phyloP scores from a whole-genome alignment of 2,797 vertebrate genomes.

The Sardinella longiceps region DNA sequence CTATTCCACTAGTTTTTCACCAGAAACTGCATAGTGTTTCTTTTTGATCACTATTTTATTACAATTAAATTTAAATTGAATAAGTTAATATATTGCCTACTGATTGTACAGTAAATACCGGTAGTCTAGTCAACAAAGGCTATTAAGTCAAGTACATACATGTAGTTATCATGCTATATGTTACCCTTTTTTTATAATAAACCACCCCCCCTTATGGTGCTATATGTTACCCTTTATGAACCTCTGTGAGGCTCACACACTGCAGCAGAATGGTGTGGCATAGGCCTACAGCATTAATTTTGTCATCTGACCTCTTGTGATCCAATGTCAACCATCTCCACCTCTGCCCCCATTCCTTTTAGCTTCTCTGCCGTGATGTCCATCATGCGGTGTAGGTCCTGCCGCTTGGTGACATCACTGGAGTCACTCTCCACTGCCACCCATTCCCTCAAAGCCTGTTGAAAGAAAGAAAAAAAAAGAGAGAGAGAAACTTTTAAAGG shows the following conservation, averaged over 20 bases:
- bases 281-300: not conserved
- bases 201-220: too few relatives aligned
- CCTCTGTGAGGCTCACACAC: too few relatives aligned
- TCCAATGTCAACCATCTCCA: conserved; percentile 73
- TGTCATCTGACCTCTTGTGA: conserved; percentile 66
- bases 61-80: not conserved
- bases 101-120: not conserved
- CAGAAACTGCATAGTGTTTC: too few relatives aligned
- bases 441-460: conserved; percentile 73
- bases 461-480: not conserved
- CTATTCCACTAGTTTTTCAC: too few relatives aligned
- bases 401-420: conserved; percentile 69
- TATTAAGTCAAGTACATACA: not conserved
- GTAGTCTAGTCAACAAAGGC: not conserved
- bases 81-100: not conserved
- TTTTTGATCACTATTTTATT: not conserved
- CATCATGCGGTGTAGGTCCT: conserved; percentile 76
- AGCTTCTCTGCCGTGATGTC: conserved; percentile 72
- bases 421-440: conserved; percentile 78
- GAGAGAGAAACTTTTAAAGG: too few relatives aligned
- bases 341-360: conserved; percentile 65
- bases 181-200: too few relatives aligned
- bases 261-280: not conserved
- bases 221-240: too few relatives aligned
- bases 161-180: not conserved